phyloP scores from a whole-genome alignment of 2,888 invertebrate genomes.

The Frankliniella intonsa region DNA sequence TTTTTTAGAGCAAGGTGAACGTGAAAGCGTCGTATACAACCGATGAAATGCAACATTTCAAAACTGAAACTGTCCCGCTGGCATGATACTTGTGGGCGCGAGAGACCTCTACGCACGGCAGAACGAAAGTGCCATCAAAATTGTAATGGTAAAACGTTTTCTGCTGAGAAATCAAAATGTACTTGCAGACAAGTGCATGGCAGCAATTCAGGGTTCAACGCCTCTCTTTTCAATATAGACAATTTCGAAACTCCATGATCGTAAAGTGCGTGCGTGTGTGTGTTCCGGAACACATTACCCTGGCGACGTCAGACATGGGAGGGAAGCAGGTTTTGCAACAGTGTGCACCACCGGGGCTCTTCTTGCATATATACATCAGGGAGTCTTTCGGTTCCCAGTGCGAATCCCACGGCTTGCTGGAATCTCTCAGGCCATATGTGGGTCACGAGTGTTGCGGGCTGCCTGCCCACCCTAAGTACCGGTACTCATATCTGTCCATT shows the following conservation, averaged over 20 bases:
- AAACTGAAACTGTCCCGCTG: too few species aligned
- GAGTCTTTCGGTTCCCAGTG: constrained; percentile 19
- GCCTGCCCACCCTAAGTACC: background rate
- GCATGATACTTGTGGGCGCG: too few species aligned
- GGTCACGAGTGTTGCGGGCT: background rate
- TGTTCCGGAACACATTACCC: background rate
- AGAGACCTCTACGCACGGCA: too few species aligned
- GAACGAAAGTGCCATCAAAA: too few species aligned
- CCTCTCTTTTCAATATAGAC: too few species aligned
- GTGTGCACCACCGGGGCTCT: background rate
- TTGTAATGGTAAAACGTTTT: too few species aligned
- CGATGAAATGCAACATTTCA: background rate
- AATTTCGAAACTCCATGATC: too few species aligned
- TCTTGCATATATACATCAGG: constrained; percentile 21
- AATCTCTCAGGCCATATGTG: background rate
- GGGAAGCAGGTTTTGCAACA: background rate
- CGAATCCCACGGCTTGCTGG: constrained; percentile 13
- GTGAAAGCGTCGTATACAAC: background rate
- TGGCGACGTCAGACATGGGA: background rate
- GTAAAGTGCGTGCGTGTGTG: background rate
- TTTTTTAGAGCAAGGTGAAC: too few species aligned
- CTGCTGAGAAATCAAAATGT: too few species aligned
- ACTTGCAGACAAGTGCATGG: too few species aligned
- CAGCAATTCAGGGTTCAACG: too few species aligned
- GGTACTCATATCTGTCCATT: constrained; percentile 21